phyloP scores from a whole-genome alignment of 92 coral and sea anemone genomes.

The Parazoanthus darwini region DNA sequence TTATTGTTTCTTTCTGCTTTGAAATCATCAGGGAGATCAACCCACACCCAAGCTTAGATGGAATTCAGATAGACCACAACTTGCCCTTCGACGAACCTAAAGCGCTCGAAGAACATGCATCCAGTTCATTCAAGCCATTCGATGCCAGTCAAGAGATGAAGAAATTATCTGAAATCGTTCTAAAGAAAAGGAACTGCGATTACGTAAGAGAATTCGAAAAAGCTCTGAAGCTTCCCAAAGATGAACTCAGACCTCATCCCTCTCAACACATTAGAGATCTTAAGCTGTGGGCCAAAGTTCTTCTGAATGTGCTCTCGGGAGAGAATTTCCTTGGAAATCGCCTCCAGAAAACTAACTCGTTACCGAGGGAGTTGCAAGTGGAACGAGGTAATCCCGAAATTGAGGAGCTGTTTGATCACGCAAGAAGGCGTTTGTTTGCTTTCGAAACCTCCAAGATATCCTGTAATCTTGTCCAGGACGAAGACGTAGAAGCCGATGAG shows the following conservation, averaged over 20 bases:
- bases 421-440: slow-evolving; percentile 50
- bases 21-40: slow-evolving; percentile 41
- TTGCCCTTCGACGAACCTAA: neutral
- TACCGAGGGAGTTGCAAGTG: neutral
- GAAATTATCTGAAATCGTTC: slow-evolving; percentile 5
- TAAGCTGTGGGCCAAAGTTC: slow-evolving; percentile 46
- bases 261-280: slow-evolving; percentile 26
- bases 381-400: slow-evolving; percentile 14
- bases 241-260: neutral
- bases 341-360: neutral
- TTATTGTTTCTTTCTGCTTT: slow-evolving; percentile 7
- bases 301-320: slow-evolving; percentile 41
- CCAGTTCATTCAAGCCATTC: slow-evolving; percentile 1
- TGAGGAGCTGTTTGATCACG: neutral
- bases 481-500: slow-evolving; percentile 1
- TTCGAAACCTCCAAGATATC: slow-evolving; percentile 30
- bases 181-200: slow-evolving; percentile 20
- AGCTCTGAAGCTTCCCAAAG: slow-evolving; percentile 11
- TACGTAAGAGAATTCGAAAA: slow-evolving; percentile 31
- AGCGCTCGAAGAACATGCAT: neutral
- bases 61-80: slow-evolving; percentile 10
- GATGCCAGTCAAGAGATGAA: slow-evolving; percentile 9
- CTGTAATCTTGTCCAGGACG: slow-evolving; percentile 25
- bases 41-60: slow-evolving; percentile 52
- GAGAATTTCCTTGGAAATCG: slow-evolving; percentile 38